Percentiles rank a stretch among this genome's conserved stretches.
These are phyloP conservation scores for Sturnira hondurensis DNA, from an alignment of 2,113 vertebrate species.

Conservation along the genomic window DNA sequence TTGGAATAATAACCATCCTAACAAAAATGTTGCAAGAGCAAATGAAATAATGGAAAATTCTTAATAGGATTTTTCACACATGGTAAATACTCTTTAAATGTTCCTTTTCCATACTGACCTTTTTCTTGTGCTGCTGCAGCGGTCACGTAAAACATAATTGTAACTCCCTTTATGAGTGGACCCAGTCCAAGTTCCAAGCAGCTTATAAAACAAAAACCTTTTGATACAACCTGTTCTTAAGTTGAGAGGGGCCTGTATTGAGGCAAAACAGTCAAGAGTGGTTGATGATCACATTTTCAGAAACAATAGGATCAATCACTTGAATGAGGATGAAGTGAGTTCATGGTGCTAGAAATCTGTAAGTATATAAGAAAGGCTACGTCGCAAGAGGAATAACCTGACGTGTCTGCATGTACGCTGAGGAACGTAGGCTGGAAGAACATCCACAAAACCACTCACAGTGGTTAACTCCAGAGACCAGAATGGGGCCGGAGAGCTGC, in stretches of 20 bases:
- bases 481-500: background rate
- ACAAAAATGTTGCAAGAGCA: slow-evolving; percentile 33
- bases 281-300: background rate
- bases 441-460: background rate
- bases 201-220: slow-evolving; percentile 35
- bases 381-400: background rate
- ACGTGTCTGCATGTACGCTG: background rate
- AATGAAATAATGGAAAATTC: slow-evolving; percentile 44
- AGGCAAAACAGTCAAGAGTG: background rate
- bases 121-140: slow-evolving; percentile 22
- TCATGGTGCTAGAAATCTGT: background rate
- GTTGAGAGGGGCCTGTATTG: background rate
- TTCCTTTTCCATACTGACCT: slow-evolving; percentile 39
- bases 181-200: slow-evolving; percentile 17
- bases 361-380: background rate
- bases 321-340: background rate
- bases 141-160: background rate
- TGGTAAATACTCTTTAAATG: slow-evolving; percentile 19
- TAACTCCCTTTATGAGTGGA: background rate
- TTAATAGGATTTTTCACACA: slow-evolving; percentile 47
- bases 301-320: background rate
- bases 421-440: background rate
- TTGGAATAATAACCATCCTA: background rate
- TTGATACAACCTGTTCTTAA: slow-evolving; percentile 9
- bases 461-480: background rate